Percentiles rank a stretch among this genome's conserved stretches.
phyloP scores from a whole-genome alignment of 2,888 invertebrate genomes.

The Piscicola geometra region DNA sequence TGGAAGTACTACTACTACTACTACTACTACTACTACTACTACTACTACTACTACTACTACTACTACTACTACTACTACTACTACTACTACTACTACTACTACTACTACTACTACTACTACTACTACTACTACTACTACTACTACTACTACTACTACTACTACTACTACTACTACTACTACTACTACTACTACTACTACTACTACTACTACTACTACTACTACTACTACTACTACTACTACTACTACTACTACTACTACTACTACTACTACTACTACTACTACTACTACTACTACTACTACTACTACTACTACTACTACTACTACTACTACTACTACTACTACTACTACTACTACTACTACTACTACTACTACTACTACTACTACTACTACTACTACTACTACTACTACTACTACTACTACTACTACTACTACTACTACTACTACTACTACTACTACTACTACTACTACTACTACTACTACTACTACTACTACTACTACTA shows the following conservation, averaged over 20 bases:
- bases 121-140: neutral
- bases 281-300: conserved; percentile 12
- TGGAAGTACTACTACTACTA: conserved; percentile 27
- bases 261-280: conserved; percentile 13
- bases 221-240: conserved; percentile 27
- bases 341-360: conserved; percentile 25
- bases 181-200: conserved; percentile 22
- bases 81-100: neutral
- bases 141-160: neutral
- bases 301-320: neutral
- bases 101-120: neutral
- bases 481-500: neutral
- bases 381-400: conserved; percentile 7
- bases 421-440: conserved; percentile 7
- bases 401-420: conserved; percentile 1
- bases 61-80: neutral
- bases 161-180: neutral
- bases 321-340: conserved; percentile 14
- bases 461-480: conserved; percentile 1
- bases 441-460: conserved; percentile 7
- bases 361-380: conserved; percentile 22
- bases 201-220: conserved; percentile 27
- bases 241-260: conserved; percentile 27
- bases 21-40: conserved; percentile 24
- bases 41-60: conserved; percentile 24